Percentiles rank a stretch among this genome's conserved stretches.
Evolutionary conservation across 2,113 vertebrate species (phyloP).

Genomic region (Sebastes fasciatus): DNA sequence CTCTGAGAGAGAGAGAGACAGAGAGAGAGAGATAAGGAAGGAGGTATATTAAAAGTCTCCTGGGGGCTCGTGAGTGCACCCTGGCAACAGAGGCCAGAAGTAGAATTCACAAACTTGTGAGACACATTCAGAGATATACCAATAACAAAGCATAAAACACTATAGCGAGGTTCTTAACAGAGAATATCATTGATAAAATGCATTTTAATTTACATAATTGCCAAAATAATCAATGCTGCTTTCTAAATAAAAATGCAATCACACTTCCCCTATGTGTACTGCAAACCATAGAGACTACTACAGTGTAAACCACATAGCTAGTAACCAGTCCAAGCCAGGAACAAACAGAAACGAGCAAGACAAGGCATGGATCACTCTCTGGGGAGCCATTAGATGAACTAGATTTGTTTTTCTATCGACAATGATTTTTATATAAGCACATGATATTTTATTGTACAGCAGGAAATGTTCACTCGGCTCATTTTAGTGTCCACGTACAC

Average conservation of each 20-base stretch:
- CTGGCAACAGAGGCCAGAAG: slow-evolving; percentile 48
- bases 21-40: slow-evolving; percentile 34
- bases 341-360: slow-evolving; percentile 14
- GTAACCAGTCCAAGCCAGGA: slow-evolving; percentile 9
- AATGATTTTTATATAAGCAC: neutral
- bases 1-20: slow-evolving; percentile 45
- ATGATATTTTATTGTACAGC: neutral
- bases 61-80: slow-evolving; percentile 41
- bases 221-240: neutral
- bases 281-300: neutral
- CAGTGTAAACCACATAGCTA: neutral
- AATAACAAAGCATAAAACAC: neutral
- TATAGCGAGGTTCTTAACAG: neutral
- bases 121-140: neutral
- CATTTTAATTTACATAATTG: neutral
- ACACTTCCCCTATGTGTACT: neutral
- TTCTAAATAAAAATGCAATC: neutral
- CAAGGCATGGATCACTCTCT: neutral
- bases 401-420: slow-evolving; percentile 11
- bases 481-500: neutral
- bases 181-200: neutral
- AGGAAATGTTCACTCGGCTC: neutral
- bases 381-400: neutral
- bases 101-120: neutral
- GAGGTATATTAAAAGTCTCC: slow-evolving; percentile 55